Evolutionary conservation across 2,888 invertebrate genomes (phyloP).

Genomic region (Phytoseiulus persimilis): DNA sequence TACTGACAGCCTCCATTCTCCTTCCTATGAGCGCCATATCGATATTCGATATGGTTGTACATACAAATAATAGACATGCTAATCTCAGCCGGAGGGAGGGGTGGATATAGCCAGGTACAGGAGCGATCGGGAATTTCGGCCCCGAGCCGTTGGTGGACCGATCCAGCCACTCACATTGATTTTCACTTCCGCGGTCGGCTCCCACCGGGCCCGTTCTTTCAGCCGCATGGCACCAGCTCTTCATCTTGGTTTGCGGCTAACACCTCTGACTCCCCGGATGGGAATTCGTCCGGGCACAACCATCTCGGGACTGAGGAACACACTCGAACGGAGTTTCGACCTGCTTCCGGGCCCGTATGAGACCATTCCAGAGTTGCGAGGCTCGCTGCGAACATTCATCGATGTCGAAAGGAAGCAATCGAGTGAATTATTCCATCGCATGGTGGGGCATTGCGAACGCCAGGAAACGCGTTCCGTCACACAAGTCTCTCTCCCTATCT

Average conservation of each 20-base stretch:
- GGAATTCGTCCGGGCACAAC: too few relatives aligned
- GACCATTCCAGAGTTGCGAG: too few relatives aligned
- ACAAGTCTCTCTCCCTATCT: too few relatives aligned
- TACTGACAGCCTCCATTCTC: background rate
- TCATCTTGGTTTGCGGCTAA: background rate
- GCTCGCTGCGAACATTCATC: too few relatives aligned
- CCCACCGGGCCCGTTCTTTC: background rate
- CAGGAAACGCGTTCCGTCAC: too few relatives aligned
- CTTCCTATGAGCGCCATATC: conserved; percentile 16
- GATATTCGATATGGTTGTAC: conserved; percentile 36
- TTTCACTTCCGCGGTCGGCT: background rate
- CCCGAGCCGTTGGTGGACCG: background rate
- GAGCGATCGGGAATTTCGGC: background rate
- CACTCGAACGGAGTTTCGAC: too few relatives aligned
- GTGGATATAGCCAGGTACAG: background rate
- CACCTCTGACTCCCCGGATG: too few relatives aligned
- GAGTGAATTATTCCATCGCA: too few relatives aligned
- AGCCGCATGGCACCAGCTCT: background rate
- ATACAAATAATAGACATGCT: conserved; percentile 39
- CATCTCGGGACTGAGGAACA: too few relatives aligned
- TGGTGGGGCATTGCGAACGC: too few relatives aligned
- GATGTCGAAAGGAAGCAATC: too few relatives aligned
- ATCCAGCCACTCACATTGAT: background rate
- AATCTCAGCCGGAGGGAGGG: conserved; percentile 16
- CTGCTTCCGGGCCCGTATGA: too few relatives aligned